A percentile compares a stretch with the other conserved stretches of the same genome.
Conservation (phyloP, 2,113 vertebrate species). For the Aptenodytes forsteri region DNA sequence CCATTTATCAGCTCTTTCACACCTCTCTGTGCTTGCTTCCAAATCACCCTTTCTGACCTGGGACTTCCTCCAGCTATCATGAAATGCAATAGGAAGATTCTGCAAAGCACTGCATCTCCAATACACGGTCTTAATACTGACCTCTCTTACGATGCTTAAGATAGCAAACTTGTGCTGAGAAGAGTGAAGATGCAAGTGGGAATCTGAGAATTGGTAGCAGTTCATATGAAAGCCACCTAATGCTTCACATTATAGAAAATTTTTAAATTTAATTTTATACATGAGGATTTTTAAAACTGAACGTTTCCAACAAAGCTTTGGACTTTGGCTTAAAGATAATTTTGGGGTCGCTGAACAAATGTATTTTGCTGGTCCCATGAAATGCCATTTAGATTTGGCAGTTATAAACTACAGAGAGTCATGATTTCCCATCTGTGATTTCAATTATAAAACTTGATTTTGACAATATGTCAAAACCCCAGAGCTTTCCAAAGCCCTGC, state of each 20-base stretch:
- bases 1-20: background rate
- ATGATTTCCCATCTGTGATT: background rate
- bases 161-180: background rate
- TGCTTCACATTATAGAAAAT: background rate
- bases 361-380: background rate
- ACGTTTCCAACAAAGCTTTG: background rate
- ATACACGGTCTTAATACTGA: background rate
- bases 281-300: background rate
- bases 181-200: background rate
- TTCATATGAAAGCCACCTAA: background rate
- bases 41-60: background rate
- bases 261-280: background rate
- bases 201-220: background rate
- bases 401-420: background rate
- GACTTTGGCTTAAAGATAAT: background rate
- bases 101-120: background rate
- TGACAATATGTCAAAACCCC: background rate
- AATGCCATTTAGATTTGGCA: background rate
- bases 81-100: background rate
- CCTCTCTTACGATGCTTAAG: background rate
- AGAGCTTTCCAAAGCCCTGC: background rate
- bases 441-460: background rate
- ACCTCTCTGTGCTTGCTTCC: background rate
- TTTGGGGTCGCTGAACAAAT: background rate
- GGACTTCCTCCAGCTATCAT: background rate